phyloP scores from a whole-genome alignment of 2,888 invertebrate genomes.

The Ichneumoninae sp. region DNA sequence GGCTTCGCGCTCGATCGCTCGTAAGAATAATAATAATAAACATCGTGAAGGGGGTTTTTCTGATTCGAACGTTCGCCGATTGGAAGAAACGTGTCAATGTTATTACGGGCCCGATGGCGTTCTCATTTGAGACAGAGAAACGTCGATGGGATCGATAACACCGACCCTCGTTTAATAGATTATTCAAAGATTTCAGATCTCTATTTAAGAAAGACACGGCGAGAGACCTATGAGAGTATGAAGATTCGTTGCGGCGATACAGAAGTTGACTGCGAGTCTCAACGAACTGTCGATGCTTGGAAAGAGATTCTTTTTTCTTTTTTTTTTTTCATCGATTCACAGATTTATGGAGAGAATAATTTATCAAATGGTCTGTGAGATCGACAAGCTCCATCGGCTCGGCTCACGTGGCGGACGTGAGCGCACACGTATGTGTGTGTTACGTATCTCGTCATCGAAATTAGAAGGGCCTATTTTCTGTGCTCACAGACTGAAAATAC shows the following conservation, averaged over 20 bases:
- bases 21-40: not conserved
- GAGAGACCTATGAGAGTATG: constrained; percentile 30
- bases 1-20: too few species aligned
- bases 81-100: constrained; percentile 38
- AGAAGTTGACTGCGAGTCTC: constrained; percentile 24
- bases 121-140: constrained; percentile 11
- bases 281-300: constrained; percentile 5
- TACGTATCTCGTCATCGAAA: not conserved
- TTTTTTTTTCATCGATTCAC: constrained; percentile 32
- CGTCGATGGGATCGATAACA: constrained; percentile 42
- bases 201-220: constrained; percentile 50
- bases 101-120: constrained; percentile 32
- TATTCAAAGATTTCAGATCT: constrained; percentile 60
- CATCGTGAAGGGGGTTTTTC: not conserved
- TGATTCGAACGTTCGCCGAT: not conserved
- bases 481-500: not conserved
- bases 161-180: constrained; percentile 56
- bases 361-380: constrained; percentile 50
- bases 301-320: not conserved
- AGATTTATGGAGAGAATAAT: constrained; percentile 50
- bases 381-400: constrained; percentile 27
- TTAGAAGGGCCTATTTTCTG: not conserved
- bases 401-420: not conserved
- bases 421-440: not conserved
- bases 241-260: constrained; percentile 44